Evolutionary conservation across 2,888 invertebrate species (phyloP), one percentile per base, ranked within the genome.

Genomic region (Peribatodes rhomboidaria): DNA sequence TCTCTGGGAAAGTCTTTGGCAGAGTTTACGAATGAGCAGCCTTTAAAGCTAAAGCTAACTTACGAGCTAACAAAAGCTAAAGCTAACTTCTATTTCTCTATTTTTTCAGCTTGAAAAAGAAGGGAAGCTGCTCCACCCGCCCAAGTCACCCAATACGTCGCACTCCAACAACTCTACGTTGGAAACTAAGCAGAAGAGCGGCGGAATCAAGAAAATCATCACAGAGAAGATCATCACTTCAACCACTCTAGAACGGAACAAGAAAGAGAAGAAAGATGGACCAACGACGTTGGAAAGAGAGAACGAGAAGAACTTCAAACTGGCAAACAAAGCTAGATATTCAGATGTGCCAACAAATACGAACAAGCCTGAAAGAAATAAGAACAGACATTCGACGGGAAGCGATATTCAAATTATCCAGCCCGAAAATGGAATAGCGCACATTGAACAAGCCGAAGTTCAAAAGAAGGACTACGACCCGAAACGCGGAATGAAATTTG

Each of bases 401-500:
- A 81, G 80, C 50, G 92, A 92, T n/a, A 78, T 88, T 54, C 90
- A 89, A 76, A 88, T 92, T 1, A 89, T 88, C 55, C 89, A 87
- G 69, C 85, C 90, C 47, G 92, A 93, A 63, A 93, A 91, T 67
- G 88, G 91, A 0, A 80, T 88, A 16, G 72, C 82, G 42, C 83
- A 87, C 37, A 78, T 91, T 31, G 94, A 94, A 75, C 90, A 92
- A 33, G 81, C 87, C 1, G 94, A 94, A 83, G 79, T 87, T 0
- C 94, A 94, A 75, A 95, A 94, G 78, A 89, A 91, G 68, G 94
- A 94, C 71, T 90, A 94, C 46, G 94, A 95, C 64, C 87, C 91
- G 0, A 94, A 94, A 71, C 93, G 94, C 65, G 95, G 93, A 52
- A 94, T 94, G 84, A 96, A 96, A 80, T 96, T 96, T 59, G 96